Percentiles rank a stretch among this genome's conserved stretches.
Conservation (phyloP, 2,113 vertebrate species). For the Corynorhinus townsendii region DNA sequence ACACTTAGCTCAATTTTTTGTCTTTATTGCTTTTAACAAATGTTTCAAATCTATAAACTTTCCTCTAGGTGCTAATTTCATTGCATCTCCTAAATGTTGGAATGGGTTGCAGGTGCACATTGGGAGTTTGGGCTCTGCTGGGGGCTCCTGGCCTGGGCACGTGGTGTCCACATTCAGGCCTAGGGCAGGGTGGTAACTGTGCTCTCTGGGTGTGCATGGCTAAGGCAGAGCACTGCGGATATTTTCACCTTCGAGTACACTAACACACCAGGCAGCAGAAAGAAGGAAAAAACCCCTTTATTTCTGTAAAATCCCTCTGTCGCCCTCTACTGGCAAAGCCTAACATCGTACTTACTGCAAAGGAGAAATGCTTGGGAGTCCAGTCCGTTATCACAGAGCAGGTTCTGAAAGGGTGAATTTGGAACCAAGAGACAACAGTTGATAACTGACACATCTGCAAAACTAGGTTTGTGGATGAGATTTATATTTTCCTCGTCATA, state of each 20-base stretch:
- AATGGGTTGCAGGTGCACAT: not conserved
- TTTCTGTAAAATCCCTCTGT: not conserved
- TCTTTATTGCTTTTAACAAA: not conserved
- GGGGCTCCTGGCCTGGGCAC: not conserved
- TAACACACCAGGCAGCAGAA: not conserved
- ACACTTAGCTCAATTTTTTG: not conserved
- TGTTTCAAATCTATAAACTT: not conserved
- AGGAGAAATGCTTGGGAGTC: not conserved
- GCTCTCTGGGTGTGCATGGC: not conserved
- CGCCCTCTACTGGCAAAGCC: constrained; percentile 30
- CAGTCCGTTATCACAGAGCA: not conserved
- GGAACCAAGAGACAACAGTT: not conserved
- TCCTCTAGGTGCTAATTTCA: not conserved
- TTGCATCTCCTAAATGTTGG: not conserved
- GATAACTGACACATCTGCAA: not conserved
- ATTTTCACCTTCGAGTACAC: not conserved
- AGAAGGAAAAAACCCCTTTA: not conserved
- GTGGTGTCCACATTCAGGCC: not conserved
- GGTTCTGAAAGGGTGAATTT: not conserved
- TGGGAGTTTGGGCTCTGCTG: not conserved
- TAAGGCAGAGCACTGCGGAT: not conserved
- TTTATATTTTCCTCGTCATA: not conserved
- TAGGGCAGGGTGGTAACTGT: not conserved
- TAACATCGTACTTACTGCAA: not conserved
- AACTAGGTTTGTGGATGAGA: not conserved